phyloP scores from a whole-genome alignment of 2,113 vertebrate species.

The Daphoenositta chrysoptera region DNA sequence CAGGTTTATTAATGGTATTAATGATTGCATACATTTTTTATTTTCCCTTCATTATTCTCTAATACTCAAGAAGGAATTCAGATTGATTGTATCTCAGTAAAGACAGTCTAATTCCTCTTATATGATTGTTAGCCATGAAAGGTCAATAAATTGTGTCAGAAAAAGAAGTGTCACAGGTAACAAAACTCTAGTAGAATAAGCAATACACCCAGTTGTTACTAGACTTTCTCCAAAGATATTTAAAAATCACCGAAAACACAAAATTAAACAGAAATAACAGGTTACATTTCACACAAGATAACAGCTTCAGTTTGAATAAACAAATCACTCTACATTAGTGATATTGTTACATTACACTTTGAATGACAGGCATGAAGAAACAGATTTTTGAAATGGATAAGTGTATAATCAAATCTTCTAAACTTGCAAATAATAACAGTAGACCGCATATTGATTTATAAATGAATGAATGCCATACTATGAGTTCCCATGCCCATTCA shows the following conservation, averaged over 20 bases:
- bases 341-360: background rate
- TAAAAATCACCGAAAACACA: background rate
- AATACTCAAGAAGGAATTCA: background rate
- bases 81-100: background rate
- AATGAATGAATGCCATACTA: background rate
- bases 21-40: background rate
- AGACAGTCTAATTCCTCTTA: background rate
- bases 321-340: background rate
- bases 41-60: background rate
- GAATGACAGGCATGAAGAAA: background rate
- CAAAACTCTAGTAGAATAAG: background rate
- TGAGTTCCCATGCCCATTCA: background rate
- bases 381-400: background rate
- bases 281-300: background rate
- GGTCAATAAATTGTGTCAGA: background rate
- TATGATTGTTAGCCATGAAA: background rate
- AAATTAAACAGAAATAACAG: background rate
- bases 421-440: background rate
- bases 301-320: background rate
- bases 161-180: background rate
- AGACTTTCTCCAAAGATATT: background rate
- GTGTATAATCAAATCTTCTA: background rate
- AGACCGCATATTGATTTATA: background rate
- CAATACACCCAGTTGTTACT: background rate
- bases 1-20: background rate